These are phyloP conservation scores for Ceratitis capitata DNA, from an alignment of 1,140 invertebrate genomes.

Conservation along the genomic window DNA sequence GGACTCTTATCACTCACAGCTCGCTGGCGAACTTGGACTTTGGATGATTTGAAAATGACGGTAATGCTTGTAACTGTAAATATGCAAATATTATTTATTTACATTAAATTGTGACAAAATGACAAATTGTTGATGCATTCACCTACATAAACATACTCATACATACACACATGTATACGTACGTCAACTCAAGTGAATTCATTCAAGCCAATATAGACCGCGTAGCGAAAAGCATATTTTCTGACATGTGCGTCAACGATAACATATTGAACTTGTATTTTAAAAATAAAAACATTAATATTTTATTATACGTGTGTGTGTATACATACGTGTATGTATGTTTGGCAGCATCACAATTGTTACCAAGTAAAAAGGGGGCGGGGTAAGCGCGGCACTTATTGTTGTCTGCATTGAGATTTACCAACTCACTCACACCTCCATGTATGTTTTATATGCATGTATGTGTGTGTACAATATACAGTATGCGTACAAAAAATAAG, in stretches of 20 bases:
- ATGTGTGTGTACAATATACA: background rate
- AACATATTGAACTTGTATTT: conserved; percentile 13
- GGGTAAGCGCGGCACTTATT: background rate
- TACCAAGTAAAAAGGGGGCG: conserved; percentile 7
- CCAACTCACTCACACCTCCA: background rate
- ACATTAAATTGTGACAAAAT: conserved; percentile 25
- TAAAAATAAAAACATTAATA: background rate
- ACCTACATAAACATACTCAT: background rate
- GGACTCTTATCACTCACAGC: background rate
- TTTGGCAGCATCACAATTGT: background rate
- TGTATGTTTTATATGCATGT: background rate
- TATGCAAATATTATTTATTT: conserved; percentile 27
- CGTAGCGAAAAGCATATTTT: background rate
- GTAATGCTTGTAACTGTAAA: background rate
- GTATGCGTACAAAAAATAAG: background rate
- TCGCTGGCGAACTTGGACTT: background rate
- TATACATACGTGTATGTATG: background rate
- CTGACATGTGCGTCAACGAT: background rate
- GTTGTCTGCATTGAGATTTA: background rate
- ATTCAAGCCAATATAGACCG: background rate
- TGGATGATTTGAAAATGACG: background rate
- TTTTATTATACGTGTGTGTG: background rate
- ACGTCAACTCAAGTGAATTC: background rate
- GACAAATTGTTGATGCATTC: background rate
- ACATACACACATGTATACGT: background rate